A percentile compares a stretch with the other conserved stretches of the same genome.
Conservation (phyloP, 2,888 invertebrate species). For the Archips crataeganus region DNA sequence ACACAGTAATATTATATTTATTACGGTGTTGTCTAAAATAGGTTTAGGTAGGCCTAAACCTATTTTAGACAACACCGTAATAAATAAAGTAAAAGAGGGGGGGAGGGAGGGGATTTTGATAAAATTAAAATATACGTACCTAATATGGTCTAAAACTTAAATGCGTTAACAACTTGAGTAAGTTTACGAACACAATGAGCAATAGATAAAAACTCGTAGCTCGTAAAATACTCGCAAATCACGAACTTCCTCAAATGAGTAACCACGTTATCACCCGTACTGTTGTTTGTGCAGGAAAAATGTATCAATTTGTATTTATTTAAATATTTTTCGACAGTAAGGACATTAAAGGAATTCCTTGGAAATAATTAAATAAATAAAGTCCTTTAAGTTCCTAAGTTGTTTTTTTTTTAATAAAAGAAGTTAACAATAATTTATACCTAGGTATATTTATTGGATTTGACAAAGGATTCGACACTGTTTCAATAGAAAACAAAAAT, state of each 20-base stretch:
- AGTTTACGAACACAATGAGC: background rate
- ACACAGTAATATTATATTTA: background rate
- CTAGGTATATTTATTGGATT: background rate
- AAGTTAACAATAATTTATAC: background rate
- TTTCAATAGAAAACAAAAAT: background rate
- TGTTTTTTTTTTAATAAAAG: background rate
- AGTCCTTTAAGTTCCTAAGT: background rate
- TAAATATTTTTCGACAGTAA: background rate
- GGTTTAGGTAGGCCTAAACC: too few relatives aligned
- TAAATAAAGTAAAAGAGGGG: too few relatives aligned
- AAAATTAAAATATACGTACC: too few relatives aligned
- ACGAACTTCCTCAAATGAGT: constrained; percentile 30
- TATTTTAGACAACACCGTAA: too few relatives aligned
- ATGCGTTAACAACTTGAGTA: background rate
- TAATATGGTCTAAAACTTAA: too few relatives aligned
- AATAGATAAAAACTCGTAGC: background rate
- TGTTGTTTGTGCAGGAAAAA: constrained; percentile 17
- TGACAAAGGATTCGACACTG: constrained; percentile 8
- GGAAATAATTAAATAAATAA: background rate
- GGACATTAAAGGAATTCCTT: background rate
- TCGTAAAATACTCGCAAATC: background rate
- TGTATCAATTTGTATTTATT: background rate
- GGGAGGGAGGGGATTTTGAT: too few relatives aligned
- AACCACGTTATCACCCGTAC: constrained; percentile 22
- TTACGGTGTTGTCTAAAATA: too few relatives aligned